Base-by-base conservation (phyloP, 1,140 invertebrate genomes). In the Lepidotrigona ventralis region DNA sequence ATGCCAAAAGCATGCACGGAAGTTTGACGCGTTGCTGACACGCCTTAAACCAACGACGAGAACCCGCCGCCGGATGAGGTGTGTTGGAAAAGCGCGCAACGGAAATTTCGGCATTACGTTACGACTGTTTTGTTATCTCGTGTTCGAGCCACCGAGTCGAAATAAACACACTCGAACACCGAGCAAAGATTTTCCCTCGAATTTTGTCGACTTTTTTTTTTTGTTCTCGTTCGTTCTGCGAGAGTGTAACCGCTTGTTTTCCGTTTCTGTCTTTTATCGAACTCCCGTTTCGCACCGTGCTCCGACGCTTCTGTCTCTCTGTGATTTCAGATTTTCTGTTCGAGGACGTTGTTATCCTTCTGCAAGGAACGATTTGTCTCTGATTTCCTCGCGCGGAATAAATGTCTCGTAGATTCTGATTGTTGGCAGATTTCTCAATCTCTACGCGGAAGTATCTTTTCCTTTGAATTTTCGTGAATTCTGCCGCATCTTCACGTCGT, bases 11-110 rank as follows among this genome's bases (percentile, higher is more conserved):
- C 85, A 86, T 71, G 72, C 78, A 39, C 68, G 77, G 74, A 83
- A 87, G 80, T 85, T 89, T 85, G 88, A 89, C 82, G 76, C 73
- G 81, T 71, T n/a, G 71, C 46, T 63, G 83, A 81, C 80, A 58
- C 71, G 64, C 73, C 73, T 54, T 46, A 51, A 75, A 69, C 51
- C 51, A n/a, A n/a, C n/a, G 9, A 19, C 51, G 68, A 69, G 82
- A 51, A 54, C 26, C 4, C 39, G 39, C 39, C 26, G 23, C 60
- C 19, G 17, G n/a, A 14, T n/a, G 14, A 29, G 29, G 46, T 15
- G 17, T 1, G 15, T n/a, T 64, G 6, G 39, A 46, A 33, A 69
- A n/a, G 75, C 46, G 64, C 33, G 71, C n/a, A 33, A 85, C 51
- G 84, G 66, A 74, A 46, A 86, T 86, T 75, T 51, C 53, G 72